These are phyloP conservation scores for Aphelenchoides avenae DNA, from an alignment of 1,140 invertebrate genomes.

Conservation along the genomic window DNA sequence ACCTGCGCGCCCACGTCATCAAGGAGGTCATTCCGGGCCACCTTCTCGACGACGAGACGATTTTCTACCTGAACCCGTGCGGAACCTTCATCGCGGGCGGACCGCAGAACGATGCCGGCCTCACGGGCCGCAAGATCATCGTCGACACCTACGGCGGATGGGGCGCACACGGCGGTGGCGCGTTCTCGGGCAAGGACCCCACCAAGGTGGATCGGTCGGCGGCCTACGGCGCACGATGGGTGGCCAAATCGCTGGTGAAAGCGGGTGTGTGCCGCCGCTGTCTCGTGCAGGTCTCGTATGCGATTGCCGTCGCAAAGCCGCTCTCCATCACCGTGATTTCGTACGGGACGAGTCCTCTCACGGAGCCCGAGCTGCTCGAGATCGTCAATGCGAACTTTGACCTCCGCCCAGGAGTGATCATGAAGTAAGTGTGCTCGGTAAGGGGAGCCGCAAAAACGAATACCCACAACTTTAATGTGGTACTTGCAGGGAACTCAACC, in stretches of 20 bases:
- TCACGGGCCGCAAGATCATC: conserved; percentile 94
- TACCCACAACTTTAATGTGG: neutral
- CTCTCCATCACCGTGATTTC: conserved; percentile 92
- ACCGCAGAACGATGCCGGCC: conserved; percentile 79
- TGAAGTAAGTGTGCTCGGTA: conserved; percentile 75
- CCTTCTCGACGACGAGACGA: conserved; percentile 82
- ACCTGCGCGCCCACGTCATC: conserved; percentile 85
- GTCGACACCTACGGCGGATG: conserved; percentile 98
- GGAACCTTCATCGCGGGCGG: conserved; percentile 64
- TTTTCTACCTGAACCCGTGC: conserved; percentile 94
- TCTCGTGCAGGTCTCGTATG: conserved; percentile 85
- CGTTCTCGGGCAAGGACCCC: conserved; percentile 91
- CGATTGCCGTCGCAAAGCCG: conserved; percentile 91
- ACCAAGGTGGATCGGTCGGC: conserved; percentile 94
- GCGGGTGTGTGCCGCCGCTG: conserved; percentile 81
- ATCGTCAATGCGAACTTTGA: conserved; percentile 98
- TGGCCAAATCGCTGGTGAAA: conserved; percentile 80
- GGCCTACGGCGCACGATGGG: conserved; percentile 92
- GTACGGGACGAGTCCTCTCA: conserved; percentile 86
- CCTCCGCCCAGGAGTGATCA: conserved; percentile 92
- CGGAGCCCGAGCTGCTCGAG: conserved; percentile 79
- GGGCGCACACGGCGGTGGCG: conserved; percentile 94
- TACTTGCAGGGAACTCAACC: conserved; percentile 76
- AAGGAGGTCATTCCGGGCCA: conserved; percentile 83
- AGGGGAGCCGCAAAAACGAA: neutral